These are phyloP conservation scores for Dynastes grantii DNA, from an alignment of 2,888 invertebrate species.

Conservation along the genomic window DNA sequence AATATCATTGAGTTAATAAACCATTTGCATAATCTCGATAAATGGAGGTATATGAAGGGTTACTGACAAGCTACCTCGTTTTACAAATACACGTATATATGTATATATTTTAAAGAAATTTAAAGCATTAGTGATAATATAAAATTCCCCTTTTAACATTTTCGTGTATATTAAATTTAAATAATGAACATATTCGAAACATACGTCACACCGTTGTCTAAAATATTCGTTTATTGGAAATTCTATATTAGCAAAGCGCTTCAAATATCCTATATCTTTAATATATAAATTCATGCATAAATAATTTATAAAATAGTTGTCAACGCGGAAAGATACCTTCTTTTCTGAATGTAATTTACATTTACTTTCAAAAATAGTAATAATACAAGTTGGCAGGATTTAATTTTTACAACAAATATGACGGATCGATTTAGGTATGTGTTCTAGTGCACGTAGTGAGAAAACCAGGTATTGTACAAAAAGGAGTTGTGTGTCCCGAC, in stretches of 20 bases:
- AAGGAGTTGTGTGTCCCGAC: constrained; percentile 26
- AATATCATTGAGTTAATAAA: constrained; percentile 12
- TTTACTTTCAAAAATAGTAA: constrained; percentile 56
- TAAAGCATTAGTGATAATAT: constrained; percentile 13
- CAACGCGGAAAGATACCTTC: constrained; percentile 50
- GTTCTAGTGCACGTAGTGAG: constrained; percentile 46
- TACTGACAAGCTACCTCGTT: constrained; percentile 34
- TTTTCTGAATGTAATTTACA: constrained; percentile 53
- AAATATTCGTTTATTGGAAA: too few species aligned
- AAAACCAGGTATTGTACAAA: constrained; percentile 18
- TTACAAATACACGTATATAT: constrained; percentile 46
- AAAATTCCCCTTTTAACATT: background rate
- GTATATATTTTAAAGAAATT: constrained; percentile 26
- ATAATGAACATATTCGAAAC: too few species aligned
- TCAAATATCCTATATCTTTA: constrained; percentile 9
- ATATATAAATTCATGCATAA: constrained; percentile 43
- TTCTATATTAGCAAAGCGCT: constrained; percentile 1
- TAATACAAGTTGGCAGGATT: constrained; percentile 51
- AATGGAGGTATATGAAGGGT: constrained; percentile 43
- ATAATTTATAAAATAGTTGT: constrained; percentile 48
- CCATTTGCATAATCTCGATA: constrained; percentile 16
- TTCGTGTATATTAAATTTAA: background rate
- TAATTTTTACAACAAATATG: constrained; percentile 53
- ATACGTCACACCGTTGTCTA: too few species aligned
- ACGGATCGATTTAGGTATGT: constrained; percentile 54